A percentile compares a stretch with the other conserved stretches of the same genome.
Evolutionary conservation across 1,140 invertebrate species (phyloP).

Genomic region (Nylanderia fulva): DNA sequence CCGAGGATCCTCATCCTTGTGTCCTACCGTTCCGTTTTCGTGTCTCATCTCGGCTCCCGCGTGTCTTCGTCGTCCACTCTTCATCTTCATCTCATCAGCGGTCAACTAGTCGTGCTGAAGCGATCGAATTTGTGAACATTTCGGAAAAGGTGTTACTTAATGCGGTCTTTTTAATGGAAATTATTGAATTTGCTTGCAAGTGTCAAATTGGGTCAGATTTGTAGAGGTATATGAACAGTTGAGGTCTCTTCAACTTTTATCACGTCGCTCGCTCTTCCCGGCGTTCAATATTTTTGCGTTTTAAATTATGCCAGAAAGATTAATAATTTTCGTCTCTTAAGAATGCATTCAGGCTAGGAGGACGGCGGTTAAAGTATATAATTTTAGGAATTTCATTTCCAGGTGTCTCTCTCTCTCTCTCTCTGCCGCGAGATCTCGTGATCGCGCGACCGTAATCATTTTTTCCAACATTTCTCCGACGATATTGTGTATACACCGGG

Average conservation of each 20-base stretch:
- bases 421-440: slow-evolving; percentile 24
- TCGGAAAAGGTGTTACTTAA: background rate
- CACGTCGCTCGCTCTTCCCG: background rate
- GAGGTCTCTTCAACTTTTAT: background rate
- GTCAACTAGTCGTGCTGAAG: background rate
- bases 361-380: slow-evolving; percentile 22
- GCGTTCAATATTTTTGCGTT: background rate
- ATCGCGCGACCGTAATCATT: slow-evolving; percentile 38
- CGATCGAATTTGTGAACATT: too few species aligned
- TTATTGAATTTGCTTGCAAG: background rate
- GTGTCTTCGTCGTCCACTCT: background rate
- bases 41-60: background rate
- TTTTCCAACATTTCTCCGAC: slow-evolving; percentile 35
- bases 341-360: background rate
- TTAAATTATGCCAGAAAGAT: background rate
- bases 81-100: background rate
- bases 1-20: background rate
- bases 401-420: too few species aligned
- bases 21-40: slow-evolving; percentile 35
- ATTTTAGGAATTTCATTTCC: slow-evolving; percentile 21
- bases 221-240: background rate
- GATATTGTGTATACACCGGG: slow-evolving; percentile 30
- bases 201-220: background rate
- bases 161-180: background rate
- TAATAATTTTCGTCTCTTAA: background rate